Percentiles rank a stretch among this genome's conserved stretches.
These are phyloP conservation scores for Drosophila takahashii DNA, from an alignment of 1,140 invertebrate genomes.

Conservation along the genomic window DNA sequence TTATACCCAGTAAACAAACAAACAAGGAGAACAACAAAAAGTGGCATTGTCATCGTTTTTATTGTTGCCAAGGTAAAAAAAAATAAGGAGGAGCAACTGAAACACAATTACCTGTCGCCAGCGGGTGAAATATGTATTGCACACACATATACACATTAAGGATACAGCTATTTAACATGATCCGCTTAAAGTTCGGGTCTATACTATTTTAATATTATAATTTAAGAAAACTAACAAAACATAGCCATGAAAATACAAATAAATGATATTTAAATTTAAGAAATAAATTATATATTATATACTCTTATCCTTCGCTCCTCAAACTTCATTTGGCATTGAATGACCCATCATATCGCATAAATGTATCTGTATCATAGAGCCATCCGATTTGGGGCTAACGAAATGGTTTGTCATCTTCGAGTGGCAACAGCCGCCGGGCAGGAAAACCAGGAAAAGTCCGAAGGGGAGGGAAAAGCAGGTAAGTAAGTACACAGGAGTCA, in stretches of 20 bases:
- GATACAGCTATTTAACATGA: constrained; percentile 1
- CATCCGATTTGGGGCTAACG: not conserved
- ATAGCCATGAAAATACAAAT: too few relatives aligned
- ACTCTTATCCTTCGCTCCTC: too few relatives aligned
- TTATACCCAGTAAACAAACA: constrained; percentile 31
- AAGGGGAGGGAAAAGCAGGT: not conserved
- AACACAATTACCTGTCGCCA: constrained; percentile 64
- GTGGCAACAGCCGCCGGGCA: not conserved
- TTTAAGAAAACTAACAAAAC: too few relatives aligned
- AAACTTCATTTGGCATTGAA: too few relatives aligned
- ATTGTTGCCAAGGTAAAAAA: constrained; percentile 41
- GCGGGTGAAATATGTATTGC: constrained; percentile 3
- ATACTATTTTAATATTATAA: too few relatives aligned
- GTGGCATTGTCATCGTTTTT: constrained; percentile 62
- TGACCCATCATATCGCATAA: not conserved
- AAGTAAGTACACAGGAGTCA: too few relatives aligned
- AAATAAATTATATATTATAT: too few relatives aligned
- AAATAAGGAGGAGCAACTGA: constrained; percentile 37
- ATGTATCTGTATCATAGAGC: constrained; percentile 2
- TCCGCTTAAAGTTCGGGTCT: constrained; percentile 1
- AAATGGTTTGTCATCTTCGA: constrained; percentile 6
- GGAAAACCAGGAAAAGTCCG: not conserved
- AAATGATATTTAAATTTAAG: too few relatives aligned
- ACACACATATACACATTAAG: constrained; percentile 4
- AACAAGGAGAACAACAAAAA: constrained; percentile 57